phyloP scores from a whole-genome alignment of 1,140 invertebrate genomes.

The Drosophila arawakana region DNA sequence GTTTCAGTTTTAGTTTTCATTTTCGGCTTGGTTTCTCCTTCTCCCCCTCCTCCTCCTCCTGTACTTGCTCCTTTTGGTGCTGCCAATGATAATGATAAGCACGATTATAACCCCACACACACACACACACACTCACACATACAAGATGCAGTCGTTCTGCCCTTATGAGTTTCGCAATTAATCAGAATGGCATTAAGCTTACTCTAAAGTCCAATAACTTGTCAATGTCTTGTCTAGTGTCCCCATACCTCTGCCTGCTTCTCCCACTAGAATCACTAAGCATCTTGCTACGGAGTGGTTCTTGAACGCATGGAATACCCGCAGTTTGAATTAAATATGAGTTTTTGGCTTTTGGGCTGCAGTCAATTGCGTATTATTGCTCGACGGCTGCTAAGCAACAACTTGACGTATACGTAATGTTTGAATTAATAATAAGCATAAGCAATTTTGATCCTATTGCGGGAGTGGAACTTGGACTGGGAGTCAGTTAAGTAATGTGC shows the following conservation, averaged over 20 bases:
- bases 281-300: conserved; percentile 17
- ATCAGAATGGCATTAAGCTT: conserved; percentile 46
- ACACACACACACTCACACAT: too few species aligned
- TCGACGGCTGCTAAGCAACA: conserved; percentile 20
- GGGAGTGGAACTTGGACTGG: neutral
- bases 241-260: conserved; percentile 1
- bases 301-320: conserved; percentile 18
- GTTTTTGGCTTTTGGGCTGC: conserved; percentile 12
- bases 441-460: conserved; percentile 31
- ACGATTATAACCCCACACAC: neutral
- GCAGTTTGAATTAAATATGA: conserved; percentile 72
- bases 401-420: conserved; percentile 58
- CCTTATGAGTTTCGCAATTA: conserved; percentile 62
- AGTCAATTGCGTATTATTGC: conserved; percentile 47
- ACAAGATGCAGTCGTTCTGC: conserved; percentile 31
- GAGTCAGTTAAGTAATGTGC: neutral
- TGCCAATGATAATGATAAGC: conserved; percentile 53
- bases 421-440: conserved; percentile 69
- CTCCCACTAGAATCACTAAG: neutral
- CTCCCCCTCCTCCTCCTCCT: neutral
- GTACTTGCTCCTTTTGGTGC: conserved; percentile 30
- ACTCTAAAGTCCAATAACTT: conserved; percentile 37
- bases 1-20: conserved; percentile 13
- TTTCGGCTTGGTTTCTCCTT: conserved; percentile 13
- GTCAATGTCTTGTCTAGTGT: conserved; percentile 17